Evolutionary conservation across 2,113 vertebrate genomes (phyloP), one percentile per base, ranked within the genome.

Genomic region (Pseudorasbora parva): DNA sequence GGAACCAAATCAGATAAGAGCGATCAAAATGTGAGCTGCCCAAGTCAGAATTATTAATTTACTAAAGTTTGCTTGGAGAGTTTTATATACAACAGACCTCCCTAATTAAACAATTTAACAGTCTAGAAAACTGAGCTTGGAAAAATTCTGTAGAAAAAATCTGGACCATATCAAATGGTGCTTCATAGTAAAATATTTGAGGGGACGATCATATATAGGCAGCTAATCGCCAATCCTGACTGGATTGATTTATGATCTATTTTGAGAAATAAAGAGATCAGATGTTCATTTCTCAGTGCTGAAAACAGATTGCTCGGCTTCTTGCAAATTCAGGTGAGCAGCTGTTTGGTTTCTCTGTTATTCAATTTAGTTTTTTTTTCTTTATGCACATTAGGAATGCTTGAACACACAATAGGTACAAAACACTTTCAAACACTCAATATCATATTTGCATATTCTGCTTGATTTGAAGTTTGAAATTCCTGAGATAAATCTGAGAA

Each of bases 401-500:
- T 76, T 51, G 17, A 25, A 68, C 8, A 15, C 37, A 60, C 51
- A 77, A 41, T 14, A 57, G 19, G 56, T 62, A 62, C 71, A 49
- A 73, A 64, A 75, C 25, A 12, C 11, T 54, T 43, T n/a, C 8
- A 73, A 72, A 56, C 43, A 43, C 41, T 47, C 43, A 25, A 64
- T 33, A 47, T 30, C 12, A 25, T 30, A 49, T 60, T 62, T 60
- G 56, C 71, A 41, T 76, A 66, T 41, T 21, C 33, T 56, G 49
- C 17, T 25, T 59, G 17, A 76, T 76, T 49, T 62, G 27, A 49
- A 51, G 7, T 45, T 27, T 54, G 72, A 17, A 75, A 66, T 83
- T 84, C 82, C 82, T 84, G 82, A 84, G 82, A 77, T 83, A 62
- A 68, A 77, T 78, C 33, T 68, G 72, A 69, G n/a, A 68, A 64